Evolutionary conservation across 1,140 invertebrate genomes (phyloP).

Genomic region (Lordiphosa clarofinis): DNA sequence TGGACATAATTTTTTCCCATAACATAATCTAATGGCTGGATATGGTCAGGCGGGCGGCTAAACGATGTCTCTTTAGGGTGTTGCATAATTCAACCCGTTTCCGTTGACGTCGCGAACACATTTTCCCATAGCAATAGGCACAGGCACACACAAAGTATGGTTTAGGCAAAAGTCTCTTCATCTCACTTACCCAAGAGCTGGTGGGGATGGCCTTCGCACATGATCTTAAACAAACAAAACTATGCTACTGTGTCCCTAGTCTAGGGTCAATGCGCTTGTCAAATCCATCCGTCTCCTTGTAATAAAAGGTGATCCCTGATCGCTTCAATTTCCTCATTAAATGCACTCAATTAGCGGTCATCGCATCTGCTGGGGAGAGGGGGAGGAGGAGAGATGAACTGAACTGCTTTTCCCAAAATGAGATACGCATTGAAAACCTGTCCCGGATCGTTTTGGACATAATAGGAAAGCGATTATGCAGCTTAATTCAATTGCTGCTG

Average conservation of each 20-base stretch:
- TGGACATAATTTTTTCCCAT: constrained; percentile 33
- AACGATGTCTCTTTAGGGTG: constrained; percentile 6
- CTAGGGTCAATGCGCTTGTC: not conserved
- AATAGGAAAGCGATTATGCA: constrained; percentile 71
- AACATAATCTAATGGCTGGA: constrained; percentile 16
- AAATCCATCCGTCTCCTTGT: not conserved
- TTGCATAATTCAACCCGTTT: constrained; percentile 64
- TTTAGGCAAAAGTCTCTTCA: constrained; percentile 25
- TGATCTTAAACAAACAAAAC: constrained; percentile 13
- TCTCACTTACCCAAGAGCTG: constrained; percentile 42
- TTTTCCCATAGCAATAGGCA: not conserved
- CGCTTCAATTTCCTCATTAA: constrained; percentile 68
- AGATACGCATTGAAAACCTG: constrained; percentile 49
- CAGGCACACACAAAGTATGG: constrained; percentile 20
- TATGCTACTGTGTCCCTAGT: constrained; percentile 34
- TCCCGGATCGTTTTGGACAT: constrained; percentile 56
- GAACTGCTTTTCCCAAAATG: constrained; percentile 59
- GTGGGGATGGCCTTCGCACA: constrained; percentile 29
- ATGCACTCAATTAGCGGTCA: constrained; percentile 64
- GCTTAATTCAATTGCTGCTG: constrained; percentile 51
- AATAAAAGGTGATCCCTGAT: constrained; percentile 21
- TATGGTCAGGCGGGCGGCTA: constrained; percentile 16
- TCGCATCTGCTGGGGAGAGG: constrained; percentile 10
- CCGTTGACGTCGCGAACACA: constrained; percentile 2
- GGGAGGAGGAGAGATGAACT: constrained; percentile 20